These are phyloP conservation scores for Ophiodon elongatus DNA, from an alignment of 2,113 vertebrate genomes.

Conservation along the genomic window DNA sequence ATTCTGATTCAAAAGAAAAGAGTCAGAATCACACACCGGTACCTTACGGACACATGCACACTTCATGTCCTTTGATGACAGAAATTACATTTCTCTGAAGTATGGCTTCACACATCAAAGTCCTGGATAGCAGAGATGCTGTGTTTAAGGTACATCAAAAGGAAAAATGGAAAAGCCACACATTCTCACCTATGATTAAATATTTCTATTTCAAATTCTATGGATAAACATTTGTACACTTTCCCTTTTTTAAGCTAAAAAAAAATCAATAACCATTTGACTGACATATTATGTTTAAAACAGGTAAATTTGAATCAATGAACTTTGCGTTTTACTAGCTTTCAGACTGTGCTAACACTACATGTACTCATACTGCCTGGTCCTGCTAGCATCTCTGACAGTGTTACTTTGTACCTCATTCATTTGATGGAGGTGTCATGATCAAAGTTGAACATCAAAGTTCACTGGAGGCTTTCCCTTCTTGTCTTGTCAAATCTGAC, in stretches of 20 bases:
- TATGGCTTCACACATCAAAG: constrained; percentile 33
- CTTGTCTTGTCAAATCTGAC: constrained; percentile 31
- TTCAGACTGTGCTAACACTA: neutral
- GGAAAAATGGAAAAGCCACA: neutral
- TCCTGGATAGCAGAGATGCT: constrained; percentile 14
- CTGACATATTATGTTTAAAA: neutral
- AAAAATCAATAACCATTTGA: neutral
- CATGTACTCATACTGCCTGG: neutral
- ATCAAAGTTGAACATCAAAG: constrained; percentile 57
- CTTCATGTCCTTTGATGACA: neutral
- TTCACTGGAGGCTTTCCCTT: constrained; percentile 22
- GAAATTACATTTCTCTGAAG: constrained; percentile 26
- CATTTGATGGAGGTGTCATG: constrained; percentile 17
- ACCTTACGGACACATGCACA: neutral
- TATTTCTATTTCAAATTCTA: neutral
- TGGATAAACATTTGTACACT: neutral
- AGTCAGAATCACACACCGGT: neutral
- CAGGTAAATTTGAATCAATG: neutral
- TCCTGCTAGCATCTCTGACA: constrained; percentile 9
- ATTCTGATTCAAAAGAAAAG: constrained; percentile 15
- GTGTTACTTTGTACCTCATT: constrained; percentile 19
- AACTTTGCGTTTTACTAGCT: neutral
- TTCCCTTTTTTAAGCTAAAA: neutral
- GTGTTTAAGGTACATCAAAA: constrained; percentile 35
- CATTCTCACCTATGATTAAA: neutral